phyloP scores from a whole-genome alignment of 2,797 vertebrate genomes.

The Oryzias sinensis region DNA sequence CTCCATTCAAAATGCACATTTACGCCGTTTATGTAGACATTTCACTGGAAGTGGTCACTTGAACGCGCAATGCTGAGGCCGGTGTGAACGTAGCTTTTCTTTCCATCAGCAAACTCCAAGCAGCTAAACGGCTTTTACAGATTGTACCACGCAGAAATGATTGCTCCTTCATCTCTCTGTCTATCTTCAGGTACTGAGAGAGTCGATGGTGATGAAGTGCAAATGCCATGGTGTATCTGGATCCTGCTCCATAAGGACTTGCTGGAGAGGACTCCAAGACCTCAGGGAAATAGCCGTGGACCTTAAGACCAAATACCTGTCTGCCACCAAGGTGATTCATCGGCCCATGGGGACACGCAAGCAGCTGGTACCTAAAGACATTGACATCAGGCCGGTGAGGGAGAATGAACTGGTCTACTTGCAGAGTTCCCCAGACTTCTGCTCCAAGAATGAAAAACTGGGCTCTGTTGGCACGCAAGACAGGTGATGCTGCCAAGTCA shows the following conservation, averaged over 20 bases:
- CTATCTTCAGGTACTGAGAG: constrained; percentile 81
- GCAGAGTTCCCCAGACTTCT: constrained; percentile 96
- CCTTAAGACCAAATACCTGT: constrained; percentile 95
- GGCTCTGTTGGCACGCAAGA: constrained; percentile 95
- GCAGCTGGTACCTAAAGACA: constrained; percentile 96
- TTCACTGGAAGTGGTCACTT: too few species aligned
- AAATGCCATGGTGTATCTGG: constrained; percentile 98
- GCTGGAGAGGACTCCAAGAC: constrained; percentile 96
- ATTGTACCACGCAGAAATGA: neutral
- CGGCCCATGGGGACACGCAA: constrained; percentile 95
- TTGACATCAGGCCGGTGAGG: constrained; percentile 93
- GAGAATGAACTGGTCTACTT: constrained; percentile 96
- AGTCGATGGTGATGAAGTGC: constrained; percentile 95
- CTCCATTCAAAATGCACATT: too few species aligned
- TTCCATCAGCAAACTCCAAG: too few species aligned
- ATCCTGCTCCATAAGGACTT: constrained; percentile 97
- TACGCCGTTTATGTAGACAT: too few species aligned
- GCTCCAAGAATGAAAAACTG: constrained; percentile 91
- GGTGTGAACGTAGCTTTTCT: too few species aligned
- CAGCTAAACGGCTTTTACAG: neutral
- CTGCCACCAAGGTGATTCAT: constrained; percentile 95
- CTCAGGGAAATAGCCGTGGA: constrained; percentile 90
- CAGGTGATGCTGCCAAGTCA: constrained; percentile 78
- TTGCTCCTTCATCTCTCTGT: neutral
- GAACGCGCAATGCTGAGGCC: too few species aligned